Evolutionary conservation across 2,888 invertebrate genomes (phyloP).

Genomic region (Mystacides longicornis): DNA sequence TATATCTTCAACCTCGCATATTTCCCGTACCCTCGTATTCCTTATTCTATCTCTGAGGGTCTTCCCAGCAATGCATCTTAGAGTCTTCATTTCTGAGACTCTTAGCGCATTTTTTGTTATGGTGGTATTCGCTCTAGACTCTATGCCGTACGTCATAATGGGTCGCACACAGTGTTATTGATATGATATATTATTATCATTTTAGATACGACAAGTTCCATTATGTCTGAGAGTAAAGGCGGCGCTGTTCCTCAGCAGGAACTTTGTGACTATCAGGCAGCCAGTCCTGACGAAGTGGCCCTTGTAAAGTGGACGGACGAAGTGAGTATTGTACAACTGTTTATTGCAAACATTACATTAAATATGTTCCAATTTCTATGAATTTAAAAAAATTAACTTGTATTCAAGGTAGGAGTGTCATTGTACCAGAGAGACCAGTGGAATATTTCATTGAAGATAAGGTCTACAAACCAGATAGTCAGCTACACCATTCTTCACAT

Average conservation of each 20-base stretch:
- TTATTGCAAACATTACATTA: not conserved
- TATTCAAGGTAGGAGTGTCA: constrained; percentile 51
- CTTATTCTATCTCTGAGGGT: too few relatives aligned
- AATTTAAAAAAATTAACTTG: too few relatives aligned
- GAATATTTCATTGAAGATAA: constrained; percentile 59
- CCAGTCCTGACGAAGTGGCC: constrained; percentile 92
- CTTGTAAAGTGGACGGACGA: constrained; percentile 85
- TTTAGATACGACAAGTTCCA: constrained; percentile 43
- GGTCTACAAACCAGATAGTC: constrained; percentile 53
- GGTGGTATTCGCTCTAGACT: too few relatives aligned
- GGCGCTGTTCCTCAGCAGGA: constrained; percentile 46
- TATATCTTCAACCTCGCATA: too few relatives aligned
- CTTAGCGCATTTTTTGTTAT: too few relatives aligned
- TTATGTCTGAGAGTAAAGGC: constrained; percentile 44
- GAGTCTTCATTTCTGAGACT: too few relatives aligned
- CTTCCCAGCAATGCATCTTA: too few relatives aligned
- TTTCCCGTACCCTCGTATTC: too few relatives aligned
- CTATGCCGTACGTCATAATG: too few relatives aligned
- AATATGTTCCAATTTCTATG: not conserved
- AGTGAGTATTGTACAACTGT: constrained; percentile 38
- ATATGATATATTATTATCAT: not conserved
- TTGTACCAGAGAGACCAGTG: constrained; percentile 55
- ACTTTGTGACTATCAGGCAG: constrained; percentile 61
- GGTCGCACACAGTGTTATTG: not conserved
- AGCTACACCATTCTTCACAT: constrained; percentile 67